phyloP scores from a whole-genome alignment of 1,140 invertebrate species.

The Orchestia grillus region DNA sequence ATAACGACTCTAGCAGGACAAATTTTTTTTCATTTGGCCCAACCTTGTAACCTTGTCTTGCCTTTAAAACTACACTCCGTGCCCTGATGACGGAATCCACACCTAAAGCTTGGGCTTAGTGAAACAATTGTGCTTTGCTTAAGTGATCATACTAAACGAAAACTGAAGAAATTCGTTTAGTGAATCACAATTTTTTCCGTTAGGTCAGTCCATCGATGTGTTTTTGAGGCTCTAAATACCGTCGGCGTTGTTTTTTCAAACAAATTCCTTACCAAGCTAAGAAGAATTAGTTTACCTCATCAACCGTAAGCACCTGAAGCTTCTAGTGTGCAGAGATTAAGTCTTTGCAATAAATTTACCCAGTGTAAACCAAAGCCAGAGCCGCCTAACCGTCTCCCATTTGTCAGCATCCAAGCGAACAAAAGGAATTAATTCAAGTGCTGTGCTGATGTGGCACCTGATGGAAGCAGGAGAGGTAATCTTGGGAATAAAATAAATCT shows the following conservation, averaged over 20 bases:
- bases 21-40: too few relatives aligned
- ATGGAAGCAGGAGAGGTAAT: not conserved
- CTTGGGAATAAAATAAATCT: not conserved
- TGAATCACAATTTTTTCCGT: too few relatives aligned
- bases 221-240: too few relatives aligned
- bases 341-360: not conserved
- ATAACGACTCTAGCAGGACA: too few relatives aligned
- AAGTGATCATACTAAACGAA: too few relatives aligned
- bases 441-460: not conserved
- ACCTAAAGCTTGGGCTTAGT: too few relatives aligned
- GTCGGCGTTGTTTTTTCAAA: not conserved
- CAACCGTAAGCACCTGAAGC: not conserved
- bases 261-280: not conserved
- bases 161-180: too few relatives aligned
- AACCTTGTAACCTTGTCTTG: too few relatives aligned
- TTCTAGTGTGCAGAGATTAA: not conserved
- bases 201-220: too few relatives aligned
- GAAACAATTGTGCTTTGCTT: too few relatives aligned
- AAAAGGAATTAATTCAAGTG: not conserved
- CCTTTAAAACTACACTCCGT: too few relatives aligned
- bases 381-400: not conserved
- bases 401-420: not conserved
- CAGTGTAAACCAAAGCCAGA: not conserved
- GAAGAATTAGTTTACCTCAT: not conserved
- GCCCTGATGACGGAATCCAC: too few relatives aligned